Evolutionary conservation across 2,888 invertebrate genomes (phyloP).

Genomic region (Anagyrus pseudococci): DNA sequence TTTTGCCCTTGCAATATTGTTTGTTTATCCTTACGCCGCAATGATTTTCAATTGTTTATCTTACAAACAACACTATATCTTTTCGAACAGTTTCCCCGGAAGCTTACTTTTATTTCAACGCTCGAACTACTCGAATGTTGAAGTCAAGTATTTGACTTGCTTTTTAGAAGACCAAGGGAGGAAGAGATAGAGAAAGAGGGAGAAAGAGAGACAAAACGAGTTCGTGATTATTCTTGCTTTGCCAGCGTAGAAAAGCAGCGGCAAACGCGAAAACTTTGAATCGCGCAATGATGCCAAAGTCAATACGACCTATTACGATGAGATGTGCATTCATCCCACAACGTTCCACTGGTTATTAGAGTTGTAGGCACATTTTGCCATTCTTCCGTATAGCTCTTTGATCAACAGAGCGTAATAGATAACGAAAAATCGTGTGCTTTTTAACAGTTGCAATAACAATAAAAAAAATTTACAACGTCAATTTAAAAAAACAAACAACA

Average conservation of each 20-base stretch:
- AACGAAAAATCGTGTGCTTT: too few species aligned
- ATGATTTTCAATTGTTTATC: not conserved
- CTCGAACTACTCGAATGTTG: not conserved
- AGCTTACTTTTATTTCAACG: not conserved
- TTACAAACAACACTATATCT: not conserved
- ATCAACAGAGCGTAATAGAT: too few species aligned
- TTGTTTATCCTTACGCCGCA: not conserved
- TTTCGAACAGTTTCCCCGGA: not conserved
- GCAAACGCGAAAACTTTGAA: not conserved
- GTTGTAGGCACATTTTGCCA: too few species aligned
- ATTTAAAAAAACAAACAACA: not conserved
- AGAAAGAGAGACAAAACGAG: not conserved
- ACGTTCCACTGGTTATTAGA: too few species aligned
- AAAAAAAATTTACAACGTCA: too few species aligned
- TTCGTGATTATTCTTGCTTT: slow-evolving; percentile 4
- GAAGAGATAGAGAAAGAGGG: too few species aligned
- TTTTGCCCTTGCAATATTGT: not conserved
- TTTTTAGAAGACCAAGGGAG: not conserved
- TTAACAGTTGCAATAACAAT: too few species aligned
- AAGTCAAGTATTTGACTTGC: not conserved
- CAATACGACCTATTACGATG: slow-evolving; percentile 1
- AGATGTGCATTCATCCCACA: not conserved
- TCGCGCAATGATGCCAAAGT: not conserved
- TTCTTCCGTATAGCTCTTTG: too few species aligned
- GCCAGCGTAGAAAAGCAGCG: not conserved